Evolutionary conservation across 2,113 vertebrate genomes (phyloP).

Genomic region (Hemiscyllium ocellatum): DNA sequence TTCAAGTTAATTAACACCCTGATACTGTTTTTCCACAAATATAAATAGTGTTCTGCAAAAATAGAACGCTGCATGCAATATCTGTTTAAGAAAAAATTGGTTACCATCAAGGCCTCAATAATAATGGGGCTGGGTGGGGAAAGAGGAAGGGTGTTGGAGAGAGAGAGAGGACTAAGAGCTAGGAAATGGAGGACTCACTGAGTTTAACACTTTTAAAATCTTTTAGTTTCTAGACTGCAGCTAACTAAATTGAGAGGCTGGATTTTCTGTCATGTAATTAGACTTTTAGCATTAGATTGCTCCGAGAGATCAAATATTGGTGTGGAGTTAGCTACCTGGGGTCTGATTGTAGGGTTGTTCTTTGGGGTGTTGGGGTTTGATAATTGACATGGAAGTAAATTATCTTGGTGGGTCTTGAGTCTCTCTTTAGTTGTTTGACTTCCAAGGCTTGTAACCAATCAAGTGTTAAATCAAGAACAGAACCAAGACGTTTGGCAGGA

Average conservation of each 20-base stretch:
- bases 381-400: neutral
- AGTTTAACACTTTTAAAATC: neutral
- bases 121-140: neutral
- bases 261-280: neutral
- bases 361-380: neutral
- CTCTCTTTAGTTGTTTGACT: neutral
- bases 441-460: neutral
- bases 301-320: neutral
- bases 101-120: neutral
- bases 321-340: neutral
- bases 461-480: too few species aligned
- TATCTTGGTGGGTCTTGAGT: neutral
- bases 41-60: neutral
- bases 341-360: neutral
- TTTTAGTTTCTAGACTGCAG: neutral
- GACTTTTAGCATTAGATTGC: neutral
- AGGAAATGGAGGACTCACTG: neutral
- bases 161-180: neutral
- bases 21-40: neutral
- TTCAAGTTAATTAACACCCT: neutral
- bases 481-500: neutral
- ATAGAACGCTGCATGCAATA: neutral
- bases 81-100: neutral
- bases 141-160: neutral
- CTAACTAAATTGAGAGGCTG: neutral